A percentile compares a stretch with the other conserved stretches of the same genome.
These are phyloP conservation scores for Eumacrocentrus americanus DNA, from an alignment of 2,888 invertebrate genomes.

Conservation along the genomic window DNA sequence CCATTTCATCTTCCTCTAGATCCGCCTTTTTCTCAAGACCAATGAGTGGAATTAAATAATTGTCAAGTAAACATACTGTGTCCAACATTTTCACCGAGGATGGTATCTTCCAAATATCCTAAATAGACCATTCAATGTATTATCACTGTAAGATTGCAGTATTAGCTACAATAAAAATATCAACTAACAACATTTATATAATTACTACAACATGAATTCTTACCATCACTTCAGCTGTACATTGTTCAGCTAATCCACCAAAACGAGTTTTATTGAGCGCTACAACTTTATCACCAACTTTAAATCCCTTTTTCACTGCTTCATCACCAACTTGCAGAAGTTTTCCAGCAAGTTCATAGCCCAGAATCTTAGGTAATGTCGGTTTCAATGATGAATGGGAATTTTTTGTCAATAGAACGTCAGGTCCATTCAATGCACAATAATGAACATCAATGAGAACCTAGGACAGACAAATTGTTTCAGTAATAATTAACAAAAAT, in stretches of 20 bases:
- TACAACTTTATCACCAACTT: conserved; percentile 68
- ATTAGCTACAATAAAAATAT: too few relatives aligned
- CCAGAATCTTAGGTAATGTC: conserved; percentile 67
- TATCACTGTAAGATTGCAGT: too few relatives aligned
- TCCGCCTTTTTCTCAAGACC: conserved; percentile 66
- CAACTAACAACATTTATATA: too few relatives aligned
- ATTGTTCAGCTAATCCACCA: conserved; percentile 70
- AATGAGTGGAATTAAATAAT: conserved; percentile 71
- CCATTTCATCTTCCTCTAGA: conserved; percentile 64
- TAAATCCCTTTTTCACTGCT: conserved; percentile 58
- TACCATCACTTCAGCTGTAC: conserved; percentile 62
- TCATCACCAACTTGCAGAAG: conserved; percentile 66
- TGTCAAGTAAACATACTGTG: conserved; percentile 67
- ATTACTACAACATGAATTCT: too few relatives aligned
- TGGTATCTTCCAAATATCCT: conserved; percentile 69
- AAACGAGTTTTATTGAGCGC: conserved; percentile 65
- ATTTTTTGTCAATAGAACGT: conserved; percentile 65
- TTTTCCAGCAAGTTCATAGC: conserved; percentile 71
- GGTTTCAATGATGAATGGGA: conserved; percentile 61
- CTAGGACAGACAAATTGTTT: conserved; percentile 51
- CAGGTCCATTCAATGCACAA: conserved; percentile 71
- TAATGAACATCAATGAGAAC: conserved; percentile 70
- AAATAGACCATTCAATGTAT: conserved; percentile 21
- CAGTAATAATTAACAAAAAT: background rate
- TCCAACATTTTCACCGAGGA: conserved; percentile 64